Evolutionary conservation across 2,888 invertebrate genomes (phyloP).

Genomic region (Heliconius charithonia): DNA sequence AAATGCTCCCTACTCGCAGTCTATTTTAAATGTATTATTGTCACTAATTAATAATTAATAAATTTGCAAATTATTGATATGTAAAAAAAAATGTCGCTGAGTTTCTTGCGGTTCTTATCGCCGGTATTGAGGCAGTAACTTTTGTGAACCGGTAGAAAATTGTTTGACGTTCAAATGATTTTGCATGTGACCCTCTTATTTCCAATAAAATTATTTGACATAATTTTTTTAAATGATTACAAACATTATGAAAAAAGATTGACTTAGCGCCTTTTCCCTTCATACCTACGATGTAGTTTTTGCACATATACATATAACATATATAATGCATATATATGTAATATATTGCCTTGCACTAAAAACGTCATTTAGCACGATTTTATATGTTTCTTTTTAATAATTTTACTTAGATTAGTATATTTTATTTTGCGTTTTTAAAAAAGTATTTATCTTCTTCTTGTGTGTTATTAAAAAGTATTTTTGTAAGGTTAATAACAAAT

Average conservation of each 20-base stretch:
- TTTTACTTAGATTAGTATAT: neutral
- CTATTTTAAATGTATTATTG: no score
- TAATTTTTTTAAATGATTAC: no score
- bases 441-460: neutral
- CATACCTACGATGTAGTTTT: neutral
- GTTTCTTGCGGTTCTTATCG: no score
- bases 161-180: no score
- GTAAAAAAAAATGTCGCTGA: no score
- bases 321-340: neutral
- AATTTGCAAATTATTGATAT: no score
- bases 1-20: no score
- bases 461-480: neutral
- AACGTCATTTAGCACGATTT: neutral
- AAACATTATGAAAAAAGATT: neutral
- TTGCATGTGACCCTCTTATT: no score
- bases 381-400: neutral
- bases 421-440: neutral
- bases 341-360: neutral
- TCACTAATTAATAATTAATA: no score
- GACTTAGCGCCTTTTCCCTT: constrained; percentile 8
- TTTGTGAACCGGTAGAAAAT: no score
- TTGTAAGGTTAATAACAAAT: neutral
- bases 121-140: no score
- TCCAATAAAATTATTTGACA: no score
- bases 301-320: neutral